Evolutionary conservation across 1,140 invertebrate species (phyloP).

Genomic region (Brachionus rubens): DNA sequence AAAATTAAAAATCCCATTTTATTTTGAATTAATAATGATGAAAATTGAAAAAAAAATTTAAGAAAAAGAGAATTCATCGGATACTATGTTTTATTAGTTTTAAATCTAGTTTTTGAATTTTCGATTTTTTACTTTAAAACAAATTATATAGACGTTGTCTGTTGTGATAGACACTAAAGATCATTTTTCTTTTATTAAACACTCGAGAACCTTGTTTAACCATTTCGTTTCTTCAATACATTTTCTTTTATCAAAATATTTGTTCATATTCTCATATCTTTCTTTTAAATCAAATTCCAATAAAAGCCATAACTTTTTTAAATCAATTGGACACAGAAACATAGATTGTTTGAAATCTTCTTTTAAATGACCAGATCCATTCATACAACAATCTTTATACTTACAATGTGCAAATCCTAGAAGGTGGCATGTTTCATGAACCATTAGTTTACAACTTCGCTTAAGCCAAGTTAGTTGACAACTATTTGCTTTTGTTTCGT

Average conservation of each 20-base stretch:
- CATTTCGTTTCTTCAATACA: constrained; percentile 51
- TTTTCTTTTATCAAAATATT: constrained; percentile 52
- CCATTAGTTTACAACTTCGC: constrained; percentile 51
- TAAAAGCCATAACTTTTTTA: constrained; percentile 54
- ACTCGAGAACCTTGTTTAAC: no score
- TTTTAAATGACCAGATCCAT: constrained; percentile 54
- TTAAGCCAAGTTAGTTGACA: constrained; percentile 49
- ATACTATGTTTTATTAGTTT: no score
- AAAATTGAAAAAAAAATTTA: no score
- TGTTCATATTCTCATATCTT: constrained; percentile 50
- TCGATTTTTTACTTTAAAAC: no score
- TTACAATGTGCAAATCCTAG: constrained; percentile 55
- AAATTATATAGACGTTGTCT: no score
- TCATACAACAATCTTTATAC: constrained; percentile 56
- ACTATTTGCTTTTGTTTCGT: constrained; percentile 33
- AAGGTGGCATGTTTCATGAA: constrained; percentile 55
- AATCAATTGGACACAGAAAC: constrained; percentile 56
- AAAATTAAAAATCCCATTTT: no score
- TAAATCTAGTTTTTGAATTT: no score
- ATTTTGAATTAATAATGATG: no score
- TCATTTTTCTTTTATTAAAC: no score
- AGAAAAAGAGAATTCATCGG: no score
- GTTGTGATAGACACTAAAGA: no score
- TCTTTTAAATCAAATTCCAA: constrained; percentile 51
- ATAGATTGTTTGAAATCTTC: constrained; percentile 56